Base-by-base conservation (phyloP, 2,113 vertebrate species). In the Etheostoma spectabile region DNA sequence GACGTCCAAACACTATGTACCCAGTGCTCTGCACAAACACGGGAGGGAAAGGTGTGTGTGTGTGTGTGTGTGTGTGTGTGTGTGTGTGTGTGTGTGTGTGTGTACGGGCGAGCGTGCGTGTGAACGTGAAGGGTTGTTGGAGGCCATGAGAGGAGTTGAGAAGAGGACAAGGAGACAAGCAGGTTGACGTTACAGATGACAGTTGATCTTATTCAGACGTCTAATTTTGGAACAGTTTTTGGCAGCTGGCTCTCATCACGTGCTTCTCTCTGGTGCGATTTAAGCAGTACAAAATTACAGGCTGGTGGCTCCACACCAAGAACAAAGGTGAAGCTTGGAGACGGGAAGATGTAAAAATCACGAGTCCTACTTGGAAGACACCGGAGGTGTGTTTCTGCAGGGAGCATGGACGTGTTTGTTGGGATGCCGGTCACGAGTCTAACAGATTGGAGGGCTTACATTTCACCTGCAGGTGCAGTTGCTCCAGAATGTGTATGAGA, bases 391-490 rank as follows among this genome's bases (percentile, higher is more conserved):
- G 68, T 76, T 73, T 60, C 59, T 53, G 55, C 63, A 27, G 63
- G 80, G 70, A 42, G 62, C 45, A 59, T 55, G 77, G 73, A 52
- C 51, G 42, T 10, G 56, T 62, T 70, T 52, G 74, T 90, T 89
- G 68, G 42, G 83, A 93, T 90, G 80, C 89, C 3, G 52, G 85
- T 92, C 91, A 92, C 91, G 87, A 83, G 74, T 77, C 80, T 0
- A 67, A 59, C 59, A 60, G 77, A 82, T 55, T 52, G 74, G 73
- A 85, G 79, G 84, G 88, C 84, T 79, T 89, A 87, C 84, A 89
- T 91, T 85, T 85, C 77, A 78, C 80, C 87, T 80, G 79, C 74
- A 79, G 80, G 57, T 74, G 76, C 52, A 69, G 82, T 60, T 53
- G 85, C 73, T 45, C 15, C 65, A 68, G 69, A 88, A 61, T 55